phyloP scores from a whole-genome alignment of 2,888 invertebrate species.

The Ichneumoninae sp. region DNA sequence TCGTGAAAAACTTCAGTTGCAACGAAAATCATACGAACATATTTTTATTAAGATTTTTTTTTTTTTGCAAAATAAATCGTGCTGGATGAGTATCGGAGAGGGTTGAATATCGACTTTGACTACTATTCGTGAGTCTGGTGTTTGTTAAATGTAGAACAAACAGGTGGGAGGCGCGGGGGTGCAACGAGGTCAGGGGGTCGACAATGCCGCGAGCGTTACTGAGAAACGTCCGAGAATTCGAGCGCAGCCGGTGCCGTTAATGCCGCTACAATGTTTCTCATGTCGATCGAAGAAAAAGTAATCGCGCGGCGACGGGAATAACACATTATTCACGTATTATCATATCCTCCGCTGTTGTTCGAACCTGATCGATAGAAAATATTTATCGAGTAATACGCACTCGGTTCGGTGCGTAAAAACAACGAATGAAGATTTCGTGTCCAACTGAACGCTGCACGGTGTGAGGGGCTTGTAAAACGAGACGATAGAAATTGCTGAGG shows the following conservation, averaged over 20 bases:
- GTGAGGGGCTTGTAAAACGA: conserved; percentile 41
- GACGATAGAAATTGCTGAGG: conserved; percentile 8
- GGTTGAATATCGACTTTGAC: conserved; percentile 16
- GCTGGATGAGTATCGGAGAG: neutral
- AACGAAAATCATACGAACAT: too few species aligned
- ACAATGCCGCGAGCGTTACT: conserved; percentile 33
- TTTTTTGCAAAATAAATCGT: neutral
- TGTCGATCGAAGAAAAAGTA: conserved; percentile 30
- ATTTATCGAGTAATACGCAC: conserved; percentile 4
- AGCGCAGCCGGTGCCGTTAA: conserved; percentile 2
- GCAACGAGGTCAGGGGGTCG: conserved; percentile 54
- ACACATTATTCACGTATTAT: neutral
- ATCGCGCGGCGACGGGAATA: neutral
- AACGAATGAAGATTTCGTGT: neutral
- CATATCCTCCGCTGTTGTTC: neutral
- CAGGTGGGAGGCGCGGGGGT: conserved; percentile 26
- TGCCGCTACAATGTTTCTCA: conserved; percentile 5
- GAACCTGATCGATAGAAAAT: neutral
- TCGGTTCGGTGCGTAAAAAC: neutral
- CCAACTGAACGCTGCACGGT: neutral
- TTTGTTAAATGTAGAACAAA: conserved; percentile 44
- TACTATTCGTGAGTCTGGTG: conserved; percentile 21
- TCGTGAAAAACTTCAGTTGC: neutral
- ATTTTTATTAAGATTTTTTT: too few species aligned
- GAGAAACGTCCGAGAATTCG: conserved; percentile 42